Percentiles rank a stretch among this genome's conserved stretches.
phyloP scores from a whole-genome alignment of 2,888 invertebrate species.

The Ochropleura plecta region DNA sequence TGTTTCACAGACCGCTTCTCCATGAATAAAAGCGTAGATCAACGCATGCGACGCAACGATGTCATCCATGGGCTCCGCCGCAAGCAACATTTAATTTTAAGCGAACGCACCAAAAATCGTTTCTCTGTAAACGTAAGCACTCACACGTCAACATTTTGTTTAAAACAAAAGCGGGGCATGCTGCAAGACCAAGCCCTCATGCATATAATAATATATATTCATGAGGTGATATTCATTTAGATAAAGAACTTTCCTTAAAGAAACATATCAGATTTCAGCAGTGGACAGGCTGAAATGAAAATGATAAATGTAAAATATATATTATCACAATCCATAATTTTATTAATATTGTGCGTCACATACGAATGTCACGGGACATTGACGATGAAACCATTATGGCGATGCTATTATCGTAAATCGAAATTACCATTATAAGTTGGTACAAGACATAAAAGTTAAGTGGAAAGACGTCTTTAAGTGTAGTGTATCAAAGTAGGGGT shows the following conservation, averaged over 20 bases:
- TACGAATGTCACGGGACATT: slow-evolving; percentile 68
- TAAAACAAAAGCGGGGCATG: no score
- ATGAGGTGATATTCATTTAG: neutral
- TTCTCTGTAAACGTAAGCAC: no score
- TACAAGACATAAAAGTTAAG: slow-evolving; percentile 65
- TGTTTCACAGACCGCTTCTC: no score
- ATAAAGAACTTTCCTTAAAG: neutral
- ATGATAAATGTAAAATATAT: neutral
- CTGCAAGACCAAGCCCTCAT: no score
- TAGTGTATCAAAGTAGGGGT: slow-evolving; percentile 28
- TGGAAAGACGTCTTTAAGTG: slow-evolving; percentile 49
- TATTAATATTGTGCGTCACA: slow-evolving; percentile 63
- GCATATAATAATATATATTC: no score
- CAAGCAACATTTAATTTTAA: no score
- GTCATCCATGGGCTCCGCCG: no score
- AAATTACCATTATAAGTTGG: slow-evolving; percentile 74
- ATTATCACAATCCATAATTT: slow-evolving; percentile 37
- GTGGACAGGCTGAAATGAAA: neutral
- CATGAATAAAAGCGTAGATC: no score
- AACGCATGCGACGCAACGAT: no score
- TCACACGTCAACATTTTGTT: no score
- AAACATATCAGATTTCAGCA: neutral
- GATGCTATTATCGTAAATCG: slow-evolving; percentile 79
- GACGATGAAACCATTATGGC: slow-evolving; percentile 70
- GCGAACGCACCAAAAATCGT: no score